These are phyloP conservation scores for Potamarius usumacintae DNA, from an alignment of 2,113 vertebrate genomes.

Conservation along the genomic window DNA sequence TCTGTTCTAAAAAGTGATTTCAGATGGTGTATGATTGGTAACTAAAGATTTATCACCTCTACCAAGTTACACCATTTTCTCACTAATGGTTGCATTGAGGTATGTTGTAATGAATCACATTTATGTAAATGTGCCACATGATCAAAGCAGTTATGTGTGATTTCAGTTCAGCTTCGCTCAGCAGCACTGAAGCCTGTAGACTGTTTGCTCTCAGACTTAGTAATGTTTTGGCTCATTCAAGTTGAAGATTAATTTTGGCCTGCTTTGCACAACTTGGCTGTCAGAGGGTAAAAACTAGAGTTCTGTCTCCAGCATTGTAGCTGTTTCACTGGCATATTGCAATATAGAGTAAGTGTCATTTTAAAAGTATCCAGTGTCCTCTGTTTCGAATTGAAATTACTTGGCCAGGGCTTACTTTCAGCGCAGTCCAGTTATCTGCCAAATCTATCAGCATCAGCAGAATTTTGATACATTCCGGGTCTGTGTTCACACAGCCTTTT, in stretches of 20 bases:
- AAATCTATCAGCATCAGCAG: constrained; percentile 37
- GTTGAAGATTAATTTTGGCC: constrained; percentile 32
- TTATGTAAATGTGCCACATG: constrained; percentile 23
- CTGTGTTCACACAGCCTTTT: constrained; percentile 33
- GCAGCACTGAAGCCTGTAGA: constrained; percentile 11
- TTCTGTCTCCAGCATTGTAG: constrained; percentile 10
- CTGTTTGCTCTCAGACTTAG: constrained; percentile 18
- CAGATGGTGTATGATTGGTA: neutral
- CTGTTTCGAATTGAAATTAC: constrained; percentile 36
- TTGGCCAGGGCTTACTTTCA: constrained; percentile 29
- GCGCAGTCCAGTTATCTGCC: constrained; percentile 30
- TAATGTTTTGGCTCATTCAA: constrained; percentile 23
- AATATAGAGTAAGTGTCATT: constrained; percentile 33
- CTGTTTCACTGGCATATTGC: constrained; percentile 27
- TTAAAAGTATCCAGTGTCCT: constrained; percentile 41
- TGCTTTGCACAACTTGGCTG: constrained; percentile 26
- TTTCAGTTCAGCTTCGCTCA: constrained; percentile 19
- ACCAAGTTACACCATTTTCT: neutral
- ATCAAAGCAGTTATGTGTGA: constrained; percentile 29
- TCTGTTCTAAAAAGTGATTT: neutral
- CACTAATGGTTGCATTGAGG: neutral
- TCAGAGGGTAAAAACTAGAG: constrained; percentile 7
- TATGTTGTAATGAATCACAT: neutral
- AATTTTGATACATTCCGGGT: constrained; percentile 37
- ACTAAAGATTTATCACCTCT: neutral